Base-by-base conservation (phyloP, 2,888 invertebrate species). In the Fragum whitleyi region DNA sequence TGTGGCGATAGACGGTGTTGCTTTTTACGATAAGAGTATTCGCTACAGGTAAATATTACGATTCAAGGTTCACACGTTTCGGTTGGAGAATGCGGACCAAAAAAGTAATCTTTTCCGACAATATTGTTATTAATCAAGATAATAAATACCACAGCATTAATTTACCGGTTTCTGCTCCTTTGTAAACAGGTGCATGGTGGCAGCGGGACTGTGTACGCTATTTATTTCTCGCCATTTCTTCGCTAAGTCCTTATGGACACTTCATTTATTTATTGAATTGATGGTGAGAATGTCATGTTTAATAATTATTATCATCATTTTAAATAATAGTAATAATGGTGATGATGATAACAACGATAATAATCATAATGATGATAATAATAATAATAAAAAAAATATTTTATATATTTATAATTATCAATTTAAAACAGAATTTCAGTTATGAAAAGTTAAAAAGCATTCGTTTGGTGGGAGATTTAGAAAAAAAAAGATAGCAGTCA, bases 21-120 rank as follows among this genome's bases (percentile, higher is more conserved):
- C 19, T 47, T 26, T 2, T 26, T 62, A 55, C 36, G 77, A 74
- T 74, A 39, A 39, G 29, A 36, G 65, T 28, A 11, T 23, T n/a
- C 26, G 23, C 67, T 57, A 57, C 76, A 77, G 78, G 85, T 85
- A 85, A 85, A 85, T 79, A 85, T 57, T 68, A 42, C 57, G 51
- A 78, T 78, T 81, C 81, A 81, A 59, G 74, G 74, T 74, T 81
- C 72, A 78, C 77, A 81, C 81, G 74, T 81, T 74, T 61, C 26
- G 70, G 70, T 70, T 74, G 32, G 26, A 39, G 74, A 74, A 74
- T 55, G 62, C 69, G 68, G 74, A 79, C 74, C 75, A 71, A 76
- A 75, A 79, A 67, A 71, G 75, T 65, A 36, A 23, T 65, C 36
- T 42, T 65, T 36, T 65, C 65, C 36, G 75, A 79, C 75, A 67